Evolutionary conservation across 2,113 vertebrate species (phyloP).

Genomic region (Leiothrix lutea): DNA sequence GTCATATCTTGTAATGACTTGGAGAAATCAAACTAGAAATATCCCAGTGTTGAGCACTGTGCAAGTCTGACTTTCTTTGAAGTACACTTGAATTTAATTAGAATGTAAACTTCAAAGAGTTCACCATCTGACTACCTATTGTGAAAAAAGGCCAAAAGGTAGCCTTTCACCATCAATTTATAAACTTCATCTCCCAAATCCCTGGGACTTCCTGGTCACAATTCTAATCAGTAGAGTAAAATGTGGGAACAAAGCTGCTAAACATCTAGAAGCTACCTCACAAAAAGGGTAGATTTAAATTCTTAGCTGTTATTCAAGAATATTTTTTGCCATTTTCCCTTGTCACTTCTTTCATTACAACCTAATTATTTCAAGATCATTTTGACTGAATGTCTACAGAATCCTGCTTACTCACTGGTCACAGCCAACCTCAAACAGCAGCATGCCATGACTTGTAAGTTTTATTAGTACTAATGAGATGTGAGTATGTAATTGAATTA

Average conservation of each 20-base stretch:
- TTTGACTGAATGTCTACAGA: constrained; percentile 1
- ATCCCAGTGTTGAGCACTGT: not conserved
- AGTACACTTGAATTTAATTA: constrained; percentile 18
- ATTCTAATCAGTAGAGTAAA: not conserved
- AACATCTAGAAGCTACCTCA: not conserved
- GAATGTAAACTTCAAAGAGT: constrained; percentile 29
- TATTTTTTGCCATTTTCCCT: not conserved
- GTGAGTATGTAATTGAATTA: not conserved
- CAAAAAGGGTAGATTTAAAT: not conserved
- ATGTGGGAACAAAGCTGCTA: not conserved
- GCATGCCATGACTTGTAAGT: not conserved
- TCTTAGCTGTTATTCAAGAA: not conserved
- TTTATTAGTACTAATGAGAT: constrained; percentile 13
- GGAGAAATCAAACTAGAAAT: constrained; percentile 5
- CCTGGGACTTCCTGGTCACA: not conserved
- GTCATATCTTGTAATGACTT: not conserved
- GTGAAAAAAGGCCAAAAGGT: constrained; percentile 20
- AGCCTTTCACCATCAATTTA: not conserved
- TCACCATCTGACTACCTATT: not conserved
- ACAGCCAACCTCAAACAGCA: not conserved
- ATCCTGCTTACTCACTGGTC: not conserved
- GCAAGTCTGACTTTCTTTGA: constrained; percentile 32
- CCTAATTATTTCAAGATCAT: not conserved
- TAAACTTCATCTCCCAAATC: not conserved
- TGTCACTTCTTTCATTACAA: not conserved